Conservation (phyloP, 2,113 vertebrate genomes). For the Triplophysa tibetana region DNA sequence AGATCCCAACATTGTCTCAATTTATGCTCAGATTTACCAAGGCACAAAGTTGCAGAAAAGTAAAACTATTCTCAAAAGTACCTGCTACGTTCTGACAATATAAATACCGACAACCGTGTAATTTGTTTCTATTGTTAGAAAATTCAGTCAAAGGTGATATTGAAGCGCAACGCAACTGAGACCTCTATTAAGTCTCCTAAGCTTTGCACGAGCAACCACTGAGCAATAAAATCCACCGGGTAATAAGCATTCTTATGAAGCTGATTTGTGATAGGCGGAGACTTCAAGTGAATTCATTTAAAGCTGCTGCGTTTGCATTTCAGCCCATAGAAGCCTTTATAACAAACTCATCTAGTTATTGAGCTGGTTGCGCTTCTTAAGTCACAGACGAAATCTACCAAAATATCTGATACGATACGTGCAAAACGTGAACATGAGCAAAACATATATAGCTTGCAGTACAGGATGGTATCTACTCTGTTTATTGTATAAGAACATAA, state of each 20-base stretch:
- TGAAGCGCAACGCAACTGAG: not conserved
- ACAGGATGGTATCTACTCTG: not conserved
- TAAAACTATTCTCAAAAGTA: no score
- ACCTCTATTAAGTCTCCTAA: not conserved
- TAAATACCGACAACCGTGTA: no score
- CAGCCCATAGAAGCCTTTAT: conserved; percentile 23
- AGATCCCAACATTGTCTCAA: no score
- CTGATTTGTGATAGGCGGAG: conserved; percentile 55
- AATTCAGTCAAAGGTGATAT: conserved; percentile 1
- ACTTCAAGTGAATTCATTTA: conserved; percentile 59
- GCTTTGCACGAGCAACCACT: conserved; percentile 40
- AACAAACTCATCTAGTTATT: conserved; percentile 27
- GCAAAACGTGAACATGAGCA: not conserved
- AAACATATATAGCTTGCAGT: not conserved
- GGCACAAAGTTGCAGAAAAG: no score
- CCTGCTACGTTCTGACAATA: no score
- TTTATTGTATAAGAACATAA: not conserved
- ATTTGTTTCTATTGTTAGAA: not conserved
- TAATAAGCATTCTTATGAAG: conserved; percentile 63
- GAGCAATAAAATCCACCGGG: conserved; percentile 24
- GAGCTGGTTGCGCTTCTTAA: conserved; percentile 1
- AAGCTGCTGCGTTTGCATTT: conserved; percentile 49
- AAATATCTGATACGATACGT: conserved; percentile 16
- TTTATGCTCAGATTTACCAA: no score
- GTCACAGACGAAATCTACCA: not conserved